Base-by-base conservation (phyloP, 2,797 vertebrate genomes). In the Enteromius unitaeniatus region DNA sequence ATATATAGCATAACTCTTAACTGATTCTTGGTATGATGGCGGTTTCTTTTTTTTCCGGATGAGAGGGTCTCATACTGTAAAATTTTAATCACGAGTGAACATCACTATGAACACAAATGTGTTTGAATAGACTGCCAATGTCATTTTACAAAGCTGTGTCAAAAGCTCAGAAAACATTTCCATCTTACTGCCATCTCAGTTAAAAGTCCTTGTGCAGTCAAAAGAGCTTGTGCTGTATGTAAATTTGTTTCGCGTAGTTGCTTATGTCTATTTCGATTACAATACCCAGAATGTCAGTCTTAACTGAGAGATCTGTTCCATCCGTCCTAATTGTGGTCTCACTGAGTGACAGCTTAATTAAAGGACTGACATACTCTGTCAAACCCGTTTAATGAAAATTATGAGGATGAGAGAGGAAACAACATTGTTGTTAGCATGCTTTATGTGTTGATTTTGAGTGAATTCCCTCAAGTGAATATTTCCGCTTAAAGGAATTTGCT, bases 261-360 rank as follows among this genome's bases (percentile, higher is more conserved):
- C 65, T 45, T 31, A 17, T 70, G 49, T 53, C 34, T 58, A 19
- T 78, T 78, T 77, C 37, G 26, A 69, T 83, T 69, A 77, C 64
- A 58, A 58, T 60, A 72, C 17, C 37, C 23, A 51, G 34, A 83
- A 45, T 45, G 49, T 47, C 51, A 77, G 31, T 58, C 26, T 77
- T n/a, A 28, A 69, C 70, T 42, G 53, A 49, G 53, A 60, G 53
- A 64, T 51, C 40, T 47, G 51, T 70, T 42, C 8, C 40, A 70
- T 78, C 67, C n/a, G 49, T 53, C 53, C 26, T 34, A 69, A 83
- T 42, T 42, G 23, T 47, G 34, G 6, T 75, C 34, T 67, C 49
- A 37, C 14, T 37, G 75, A 83, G 37, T 78, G 74, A 84, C 76
- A 79, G 47, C 37, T 51, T 62, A 79, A 84, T 84, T 83, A 47